Percentiles rank a stretch among this genome's conserved stretches.
Evolutionary conservation across 2,797 vertebrate species (phyloP).

Genomic region (Euthynnus affinis): DNA sequence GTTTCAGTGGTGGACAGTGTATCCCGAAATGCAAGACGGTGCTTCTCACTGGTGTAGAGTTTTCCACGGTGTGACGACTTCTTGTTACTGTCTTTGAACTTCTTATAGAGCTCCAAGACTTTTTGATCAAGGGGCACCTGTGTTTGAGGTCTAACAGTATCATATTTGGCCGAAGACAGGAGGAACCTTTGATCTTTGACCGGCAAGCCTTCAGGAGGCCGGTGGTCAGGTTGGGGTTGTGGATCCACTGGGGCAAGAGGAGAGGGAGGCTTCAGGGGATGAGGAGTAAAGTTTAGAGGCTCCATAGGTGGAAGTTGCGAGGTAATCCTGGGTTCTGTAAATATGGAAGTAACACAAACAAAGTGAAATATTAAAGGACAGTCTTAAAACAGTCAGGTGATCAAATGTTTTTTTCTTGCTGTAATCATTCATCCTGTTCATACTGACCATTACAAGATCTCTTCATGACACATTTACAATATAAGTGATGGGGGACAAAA

Average conservation of each 20-base stretch:
- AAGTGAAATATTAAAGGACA: not conserved
- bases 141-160: not conserved
- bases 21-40: not conserved
- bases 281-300: not conserved
- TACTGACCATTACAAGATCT: no score
- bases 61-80: not conserved
- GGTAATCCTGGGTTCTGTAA: not conserved
- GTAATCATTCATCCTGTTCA: no score
- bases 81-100: not conserved
- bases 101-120: slow-evolving; percentile 30
- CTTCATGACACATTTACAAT: no score
- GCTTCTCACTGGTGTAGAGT: not conserved
- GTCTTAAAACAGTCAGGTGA: no score
- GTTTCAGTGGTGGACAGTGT: not conserved
- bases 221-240: not conserved
- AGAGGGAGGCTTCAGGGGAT: not conserved
- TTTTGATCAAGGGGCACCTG: not conserved
- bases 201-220: not conserved
- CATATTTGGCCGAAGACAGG: not conserved
- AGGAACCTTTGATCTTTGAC: not conserved
- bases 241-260: slow-evolving; percentile 2
- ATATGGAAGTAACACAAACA: slow-evolving; percentile 7
- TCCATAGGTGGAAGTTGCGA: accelerated
- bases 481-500: no score
- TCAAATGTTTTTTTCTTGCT: no score